These are phyloP conservation scores for Eciton burchellii DNA, from an alignment of 1,140 invertebrate species.

Conservation along the genomic window DNA sequence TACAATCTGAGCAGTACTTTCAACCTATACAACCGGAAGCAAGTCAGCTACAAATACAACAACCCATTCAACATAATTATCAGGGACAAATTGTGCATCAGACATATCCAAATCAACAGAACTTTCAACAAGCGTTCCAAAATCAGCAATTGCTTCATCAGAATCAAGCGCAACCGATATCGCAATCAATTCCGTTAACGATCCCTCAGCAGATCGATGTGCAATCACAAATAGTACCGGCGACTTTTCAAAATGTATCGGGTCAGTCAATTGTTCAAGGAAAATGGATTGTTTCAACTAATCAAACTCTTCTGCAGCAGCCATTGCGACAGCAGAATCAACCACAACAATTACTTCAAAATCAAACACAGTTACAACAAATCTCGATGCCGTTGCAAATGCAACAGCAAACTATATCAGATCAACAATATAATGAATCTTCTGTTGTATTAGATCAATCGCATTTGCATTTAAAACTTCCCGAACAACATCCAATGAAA, in stretches of 20 bases:
- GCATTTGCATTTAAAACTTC: slow-evolving; percentile 78
- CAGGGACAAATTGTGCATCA: slow-evolving; percentile 67
- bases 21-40: slow-evolving; percentile 81
- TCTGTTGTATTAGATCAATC: slow-evolving; percentile 70
- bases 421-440: slow-evolving; percentile 68
- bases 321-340: slow-evolving; percentile 76
- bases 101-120: slow-evolving; percentile 70
- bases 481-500: slow-evolving; percentile 73
- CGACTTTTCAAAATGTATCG: slow-evolving; percentile 72
- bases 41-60: slow-evolving; percentile 68
- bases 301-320: slow-evolving; percentile 73
- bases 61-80: slow-evolving; percentile 74
- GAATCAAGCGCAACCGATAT: slow-evolving; percentile 63
- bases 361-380: slow-evolving; percentile 73
- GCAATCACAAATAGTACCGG: slow-evolving; percentile 71
- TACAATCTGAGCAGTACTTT: slow-evolving; percentile 82
- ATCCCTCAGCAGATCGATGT: slow-evolving; percentile 71
- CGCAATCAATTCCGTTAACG: slow-evolving; percentile 70
- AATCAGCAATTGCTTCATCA: slow-evolving; percentile 42
- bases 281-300: slow-evolving; percentile 76
- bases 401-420: slow-evolving; percentile 74
- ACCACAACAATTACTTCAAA: slow-evolving; percentile 70
- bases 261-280: slow-evolving; percentile 67
- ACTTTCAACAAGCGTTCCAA: slow-evolving; percentile 62
- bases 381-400: slow-evolving; percentile 69